Percentiles rank a stretch among this genome's conserved stretches.
Evolutionary conservation across 2,888 invertebrate genomes (phyloP).

Genomic region (Chaetoderma sp.): DNA sequence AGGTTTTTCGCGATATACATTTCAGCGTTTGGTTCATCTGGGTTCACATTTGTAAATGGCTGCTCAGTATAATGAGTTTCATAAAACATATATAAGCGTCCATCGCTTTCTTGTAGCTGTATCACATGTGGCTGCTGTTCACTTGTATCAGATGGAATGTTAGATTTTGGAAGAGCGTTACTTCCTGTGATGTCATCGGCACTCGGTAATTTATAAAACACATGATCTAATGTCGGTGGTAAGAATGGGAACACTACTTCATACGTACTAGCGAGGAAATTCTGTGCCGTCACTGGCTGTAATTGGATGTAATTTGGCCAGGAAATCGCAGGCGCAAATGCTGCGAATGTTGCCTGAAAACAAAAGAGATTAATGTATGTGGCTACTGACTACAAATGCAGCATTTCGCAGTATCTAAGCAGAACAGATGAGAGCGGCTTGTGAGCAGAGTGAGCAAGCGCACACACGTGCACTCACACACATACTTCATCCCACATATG

Average conservation of each 20-base stretch:
- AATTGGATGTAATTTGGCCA: background rate
- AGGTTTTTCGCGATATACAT: conserved; percentile 34
- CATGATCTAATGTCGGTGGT: conserved; percentile 40
- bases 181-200: background rate
- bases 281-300: background rate
- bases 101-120: conserved; percentile 1
- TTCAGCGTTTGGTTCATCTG: conserved; percentile 30
- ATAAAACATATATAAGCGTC: conserved; percentile 21
- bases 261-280: conserved; percentile 23
- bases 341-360: conserved; percentile 33
- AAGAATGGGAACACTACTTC: conserved; percentile 41
- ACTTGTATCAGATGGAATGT: background rate
- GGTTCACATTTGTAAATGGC: conserved; percentile 38
- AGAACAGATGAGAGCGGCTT: too few relatives aligned
- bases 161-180: background rate
- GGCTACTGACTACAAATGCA: too few relatives aligned
- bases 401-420: too few relatives aligned
- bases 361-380: too few relatives aligned
- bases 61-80: conserved; percentile 48
- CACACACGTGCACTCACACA: too few relatives aligned
- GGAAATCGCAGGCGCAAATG: conserved; percentile 11
- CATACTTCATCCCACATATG: too few relatives aligned
- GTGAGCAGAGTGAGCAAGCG: too few relatives aligned
- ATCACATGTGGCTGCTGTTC: background rate
- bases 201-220: conserved; percentile 18